Percentiles rank a stretch among this genome's conserved stretches.
phyloP scores from a whole-genome alignment of 2,888 invertebrate species.

The Lepas anatifera region DNA sequence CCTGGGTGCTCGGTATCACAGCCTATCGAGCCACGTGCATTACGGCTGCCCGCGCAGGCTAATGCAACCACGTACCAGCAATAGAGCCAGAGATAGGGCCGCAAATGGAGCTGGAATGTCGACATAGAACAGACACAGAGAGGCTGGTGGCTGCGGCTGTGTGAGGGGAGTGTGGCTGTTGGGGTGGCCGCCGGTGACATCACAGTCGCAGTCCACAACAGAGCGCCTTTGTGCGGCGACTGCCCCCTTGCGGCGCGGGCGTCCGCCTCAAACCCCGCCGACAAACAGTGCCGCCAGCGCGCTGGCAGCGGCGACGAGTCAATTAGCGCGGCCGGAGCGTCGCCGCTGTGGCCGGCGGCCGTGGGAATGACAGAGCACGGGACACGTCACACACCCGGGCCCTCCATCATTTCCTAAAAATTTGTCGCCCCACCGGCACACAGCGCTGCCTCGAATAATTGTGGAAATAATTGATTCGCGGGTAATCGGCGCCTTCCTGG shows the following conservation, averaged over 20 bases:
- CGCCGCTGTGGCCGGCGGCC: neutral
- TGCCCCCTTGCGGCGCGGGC: neutral
- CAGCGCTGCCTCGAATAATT: neutral
- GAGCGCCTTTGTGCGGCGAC: too few relatives aligned
- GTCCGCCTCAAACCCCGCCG: constrained; percentile 6
- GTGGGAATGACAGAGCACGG: neutral
- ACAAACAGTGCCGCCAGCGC: neutral
- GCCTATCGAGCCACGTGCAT: too few relatives aligned
- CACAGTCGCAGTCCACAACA: too few relatives aligned
- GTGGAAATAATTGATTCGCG: neutral
- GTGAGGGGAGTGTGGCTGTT: too few relatives aligned
- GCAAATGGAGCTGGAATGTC: too few relatives aligned
- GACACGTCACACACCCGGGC: neutral
- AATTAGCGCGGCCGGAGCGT: neutral
- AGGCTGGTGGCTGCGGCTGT: too few relatives aligned
- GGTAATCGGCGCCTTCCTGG: neutral
- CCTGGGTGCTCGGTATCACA: too few relatives aligned
- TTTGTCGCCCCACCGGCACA: neutral
- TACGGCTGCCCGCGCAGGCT: too few relatives aligned
- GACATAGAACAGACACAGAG: too few relatives aligned
- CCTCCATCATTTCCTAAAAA: neutral
- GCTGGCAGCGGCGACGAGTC: neutral
- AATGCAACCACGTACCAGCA: too few relatives aligned
- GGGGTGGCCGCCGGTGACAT: too few relatives aligned
- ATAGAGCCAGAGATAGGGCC: too few relatives aligned